Evolutionary conservation across 2,888 invertebrate genomes (phyloP), one percentile per base, ranked within the genome.

Genomic region (Hyles lineata): DNA sequence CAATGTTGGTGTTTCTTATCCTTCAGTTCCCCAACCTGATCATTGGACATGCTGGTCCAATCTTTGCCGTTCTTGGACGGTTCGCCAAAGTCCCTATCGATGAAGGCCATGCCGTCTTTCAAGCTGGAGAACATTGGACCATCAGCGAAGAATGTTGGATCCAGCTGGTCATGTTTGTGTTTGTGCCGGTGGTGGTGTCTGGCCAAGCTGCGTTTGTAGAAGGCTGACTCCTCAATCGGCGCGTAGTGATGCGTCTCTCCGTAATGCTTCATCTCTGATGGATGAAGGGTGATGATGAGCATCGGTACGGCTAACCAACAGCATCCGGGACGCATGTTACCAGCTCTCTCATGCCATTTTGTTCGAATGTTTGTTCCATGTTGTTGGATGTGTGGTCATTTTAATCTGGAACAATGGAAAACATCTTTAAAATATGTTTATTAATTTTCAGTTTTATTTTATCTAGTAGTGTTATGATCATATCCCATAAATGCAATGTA

Each of bases 1-100:
- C 98, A 98, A 76, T 93, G 93, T 8, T 85, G 85, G 72, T 90
- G 85, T 73, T 93, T 93, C 77, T 93, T 92, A 71, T 92, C 91
- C 63, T 90, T 92, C 73, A 92, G 74, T 43, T 93, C 93, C 2
- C 90, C 90, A 8, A 90, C 90, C 76, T 92, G 92, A 72, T 93
- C 92, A 72, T 86, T 92, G 0, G 92, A 86, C 90, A 92, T 91
- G 59, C 89, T 90, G 35, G 87, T 77, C 93, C 93, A 92, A 73
- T 93, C 92, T 59, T 89, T 90, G 3, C 77, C 76, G 55, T 86
- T 87, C 71, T 87, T 83, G 23, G 59, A 61, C 32, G 71, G 60
- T 60, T 63, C 63, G 21, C 29, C 52, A 17, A 70, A 74, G n/a
- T 72, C 69, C 52, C 60, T 86, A 72, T 91, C 89, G 55, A 88